Conservation (phyloP, 1,140 invertebrate genomes). For the Spodoptera litura region DNA sequence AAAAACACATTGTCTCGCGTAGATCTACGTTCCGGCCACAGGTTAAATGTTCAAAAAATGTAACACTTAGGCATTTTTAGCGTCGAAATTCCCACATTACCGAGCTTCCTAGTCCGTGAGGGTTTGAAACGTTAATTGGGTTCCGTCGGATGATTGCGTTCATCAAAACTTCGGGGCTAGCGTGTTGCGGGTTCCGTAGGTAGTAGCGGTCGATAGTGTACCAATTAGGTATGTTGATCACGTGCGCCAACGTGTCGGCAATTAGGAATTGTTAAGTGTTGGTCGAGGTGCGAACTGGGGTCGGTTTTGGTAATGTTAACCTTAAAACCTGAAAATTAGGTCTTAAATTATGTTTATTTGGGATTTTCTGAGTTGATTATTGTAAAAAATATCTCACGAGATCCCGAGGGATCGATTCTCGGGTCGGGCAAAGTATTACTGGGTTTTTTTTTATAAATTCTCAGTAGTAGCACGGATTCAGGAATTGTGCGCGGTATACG, state of each 20-base stretch:
- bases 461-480: no score
- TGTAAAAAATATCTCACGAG: no score
- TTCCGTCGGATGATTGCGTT: conserved; percentile 44
- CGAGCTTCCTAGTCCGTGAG: background rate
- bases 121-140: conserved; percentile 44
- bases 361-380: no score
- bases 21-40: no score
- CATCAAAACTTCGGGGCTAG: conserved; percentile 46
- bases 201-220: conserved; percentile 27
- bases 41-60: background rate
- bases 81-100: background rate
- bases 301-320: background rate
- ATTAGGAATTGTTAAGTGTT: conserved; percentile 38
- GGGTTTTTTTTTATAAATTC: no score
- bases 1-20: no score
- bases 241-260: conserved; percentile 12
- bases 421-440: no score
- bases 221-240: conserved; percentile 44
- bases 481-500: no score
- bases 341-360: no score
- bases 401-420: no score
- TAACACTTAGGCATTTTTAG: background rate
- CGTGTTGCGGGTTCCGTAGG: conserved; percentile 35
- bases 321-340: no score
- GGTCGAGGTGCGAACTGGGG: conserved; percentile 13